Base-by-base conservation (phyloP, 2,113 vertebrate species). In the Ailuropoda melanoleuca region DNA sequence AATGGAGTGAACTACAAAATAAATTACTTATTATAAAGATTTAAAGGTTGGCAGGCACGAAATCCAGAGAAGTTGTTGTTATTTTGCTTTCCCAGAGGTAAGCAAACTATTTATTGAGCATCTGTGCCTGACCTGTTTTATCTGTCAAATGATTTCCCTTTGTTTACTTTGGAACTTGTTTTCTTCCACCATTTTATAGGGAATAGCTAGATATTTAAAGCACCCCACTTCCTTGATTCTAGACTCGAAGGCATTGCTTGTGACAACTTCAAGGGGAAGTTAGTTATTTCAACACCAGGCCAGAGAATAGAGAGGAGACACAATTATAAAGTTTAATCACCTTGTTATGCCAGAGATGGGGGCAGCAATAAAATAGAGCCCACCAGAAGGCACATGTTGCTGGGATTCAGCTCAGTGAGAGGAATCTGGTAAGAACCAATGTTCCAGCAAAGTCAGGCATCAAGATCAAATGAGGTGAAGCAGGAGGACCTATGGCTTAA, bases 121-220 rank as follows among this genome's bases (percentile, higher is more conserved):
- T 72, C 48, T 60, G 43, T 80, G 46, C 46, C 68, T 90, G 48
- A 95, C 80, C 39, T 75, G 21, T 60, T 97, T 96, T 95, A 75
- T 93, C 26, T 90, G 21, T 74, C 60, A 87, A 97, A 92, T 75
- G 24, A 82, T 55, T 93, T 90, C 50, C 48, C 9, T 62, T 84
- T 74, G 55, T 91, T 95, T 98, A 85, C 56, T 92, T 89, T 95
- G 66, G 56, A 90, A 94, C 93, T 89, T 34, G 11, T 87, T 95
- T 84, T 24, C 55, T 74, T 64, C 39, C 11, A 56, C n/a, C 24
- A 80, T 80, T 94, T 86, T 93, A 62, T 15, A 88, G 23, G 53
- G 14, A 94, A 60, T 48, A 88, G 81, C 58, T 75, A 91, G 62
- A 53, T 86, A 58, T 86, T 83, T 64, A 75, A 75, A 26, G 17